phyloP scores from a whole-genome alignment of 2,113 vertebrate species.

The Pseudolaguvia tuberculata region DNA sequence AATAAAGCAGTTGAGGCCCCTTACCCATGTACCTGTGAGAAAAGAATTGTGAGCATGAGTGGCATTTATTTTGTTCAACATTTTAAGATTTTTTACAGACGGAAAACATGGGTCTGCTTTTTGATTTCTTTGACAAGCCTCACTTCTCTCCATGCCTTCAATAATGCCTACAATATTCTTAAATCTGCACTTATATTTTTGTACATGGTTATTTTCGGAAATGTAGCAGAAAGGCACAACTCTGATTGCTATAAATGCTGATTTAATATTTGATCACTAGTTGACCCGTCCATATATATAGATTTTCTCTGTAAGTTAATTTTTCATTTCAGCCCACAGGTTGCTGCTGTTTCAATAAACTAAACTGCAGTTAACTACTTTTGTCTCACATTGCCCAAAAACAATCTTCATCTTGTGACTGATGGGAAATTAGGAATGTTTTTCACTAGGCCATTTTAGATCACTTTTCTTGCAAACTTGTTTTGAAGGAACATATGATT shows the following conservation, averaged over 20 bases:
- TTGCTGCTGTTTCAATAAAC: neutral
- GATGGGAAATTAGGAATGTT: neutral
- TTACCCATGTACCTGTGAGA: neutral
- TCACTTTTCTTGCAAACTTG: neutral
- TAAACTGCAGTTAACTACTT: neutral
- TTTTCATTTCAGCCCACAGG: neutral
- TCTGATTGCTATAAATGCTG: neutral
- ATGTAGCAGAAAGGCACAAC: neutral
- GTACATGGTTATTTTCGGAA: neutral
- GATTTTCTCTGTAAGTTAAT: neutral
- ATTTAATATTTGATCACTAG: neutral
- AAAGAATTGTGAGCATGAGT: neutral
- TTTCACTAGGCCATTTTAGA: neutral
- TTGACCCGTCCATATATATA: neutral
- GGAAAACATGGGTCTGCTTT: neutral
- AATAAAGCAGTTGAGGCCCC: neutral
- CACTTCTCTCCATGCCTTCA: neutral
- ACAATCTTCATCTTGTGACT: neutral
- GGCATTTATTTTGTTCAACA: constrained; percentile 1
- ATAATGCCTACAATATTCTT: neutral
- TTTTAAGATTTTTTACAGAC: constrained; percentile 3
- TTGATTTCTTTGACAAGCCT: neutral
- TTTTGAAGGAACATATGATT: neutral
- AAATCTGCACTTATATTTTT: constrained; percentile 27
- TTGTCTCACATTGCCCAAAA: neutral